Base-by-base conservation (phyloP, 2,797 vertebrate genomes). In the Meriones psammophilus region DNA sequence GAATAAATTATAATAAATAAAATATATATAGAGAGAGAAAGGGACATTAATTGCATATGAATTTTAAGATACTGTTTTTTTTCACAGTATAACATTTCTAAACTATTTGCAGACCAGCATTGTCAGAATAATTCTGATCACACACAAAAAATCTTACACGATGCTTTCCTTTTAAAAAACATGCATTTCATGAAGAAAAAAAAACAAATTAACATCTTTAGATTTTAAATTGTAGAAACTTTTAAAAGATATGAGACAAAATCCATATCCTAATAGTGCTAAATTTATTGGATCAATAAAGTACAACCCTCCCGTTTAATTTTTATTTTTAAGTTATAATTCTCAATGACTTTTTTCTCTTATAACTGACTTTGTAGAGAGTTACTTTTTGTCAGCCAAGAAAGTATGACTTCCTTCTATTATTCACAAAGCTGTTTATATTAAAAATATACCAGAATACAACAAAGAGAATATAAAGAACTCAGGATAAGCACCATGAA, bases 261-360 rank as follows among this genome's bases (percentile, higher is more conserved):
- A 95, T 46, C 18, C 9, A 46, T 78, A 86, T 39, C 10, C 54
- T 95, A 85, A 80, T 33, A 84, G 76, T 92, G 28, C 92, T 97
- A 30, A 92, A 91, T 92, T 81, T 96, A 81, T 64, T 71, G 46
- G 91, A 24, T 86, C 80, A 87, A 33, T 62, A 56, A 36, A 91
- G n/a, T 24, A 71, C 17, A 81, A 17, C 54, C 77, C 33, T 78
- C 62, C 60, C 95, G 30, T 89, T 88, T 64, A 60, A 85, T 94
- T 94, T 96, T 96, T 88, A 66, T 56, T 92, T 97, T 20, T 56
- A 92, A 96, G 12, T 89, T 93, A 17, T 20, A 96, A 36, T 24
- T 95, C 7, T 92, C 81, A 92, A 28, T 88, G 12, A 62, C 68
- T 87, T 84, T 90, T 92, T 93, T 89, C 73, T 91, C 42, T 77